Evolutionary conservation across 2,113 vertebrate genomes (phyloP), one percentile per base, ranked within the genome.

Genomic region (Loxodonta africana): DNA sequence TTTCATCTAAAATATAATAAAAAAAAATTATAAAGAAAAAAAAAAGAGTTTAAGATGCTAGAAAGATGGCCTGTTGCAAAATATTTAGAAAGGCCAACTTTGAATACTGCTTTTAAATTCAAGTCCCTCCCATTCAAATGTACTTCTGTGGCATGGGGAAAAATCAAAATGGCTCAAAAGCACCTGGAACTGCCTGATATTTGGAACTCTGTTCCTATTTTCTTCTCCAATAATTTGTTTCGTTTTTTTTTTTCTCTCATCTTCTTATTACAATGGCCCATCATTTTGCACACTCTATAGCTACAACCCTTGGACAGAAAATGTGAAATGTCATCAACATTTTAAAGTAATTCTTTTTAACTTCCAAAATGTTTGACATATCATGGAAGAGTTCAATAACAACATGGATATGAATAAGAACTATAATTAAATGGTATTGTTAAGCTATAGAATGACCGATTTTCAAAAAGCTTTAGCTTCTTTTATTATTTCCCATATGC

Each of bases 391-490:
- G 18, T 57, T 94, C 1, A 53, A 23, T 2, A 74, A 11, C 4
- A 62, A n/a, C 33, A 53, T 33, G 74, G 14, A 57, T 4, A 88
- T 6, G 21, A 33, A 48, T 30, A 18, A 53, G 73, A 80, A 0
- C 65, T 81, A 51, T 2, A 63, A 5, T 12, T 57, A 6, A n/a
- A 14, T 87, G 57, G 60, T 30, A 5, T 18, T n/a, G 17, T n/a
- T 46, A 88, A 88, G 33, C 37, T 65, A 28, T 33, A 10, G 8
- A 74, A 71, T 48, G 23, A n/a, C 14, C 17, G 77, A 48, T 53
- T 96, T 89, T 65, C 51, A 88, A 17, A 93, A 83, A 77, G 37
- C 74, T 63, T 83, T 89, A 80, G 7, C 33, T 73, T 48, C 4
- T 30, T 2, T 14, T 76, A 44, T 77, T 33, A 69, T 26, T 97